Evolutionary conservation across 2,888 invertebrate species (phyloP).

Genomic region (Lampropteryx suffumata): DNA sequence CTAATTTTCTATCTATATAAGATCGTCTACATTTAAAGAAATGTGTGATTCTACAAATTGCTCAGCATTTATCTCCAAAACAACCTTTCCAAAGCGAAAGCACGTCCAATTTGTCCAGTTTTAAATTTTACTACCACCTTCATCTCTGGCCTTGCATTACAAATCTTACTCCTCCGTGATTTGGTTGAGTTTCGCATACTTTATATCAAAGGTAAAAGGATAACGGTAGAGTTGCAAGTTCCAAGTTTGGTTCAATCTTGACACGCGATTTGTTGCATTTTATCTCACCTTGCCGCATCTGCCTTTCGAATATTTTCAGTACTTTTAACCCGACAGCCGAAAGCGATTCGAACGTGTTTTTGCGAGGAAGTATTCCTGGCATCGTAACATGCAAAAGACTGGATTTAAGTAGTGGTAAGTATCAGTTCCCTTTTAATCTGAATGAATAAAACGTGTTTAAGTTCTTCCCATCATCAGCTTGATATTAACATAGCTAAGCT

Average conservation of each 20-base stretch:
- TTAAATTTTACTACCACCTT: conserved; percentile 20
- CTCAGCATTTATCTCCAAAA: conserved; percentile 21
- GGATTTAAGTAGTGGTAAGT: too few relatives aligned
- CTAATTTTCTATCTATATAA: too few relatives aligned
- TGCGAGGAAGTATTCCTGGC: too few relatives aligned
- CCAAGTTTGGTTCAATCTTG: conserved; percentile 66
- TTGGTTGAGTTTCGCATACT: conserved; percentile 20
- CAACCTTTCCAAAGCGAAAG: conserved; percentile 27
- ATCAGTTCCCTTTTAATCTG: too few relatives aligned
- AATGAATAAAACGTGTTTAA: too few relatives aligned
- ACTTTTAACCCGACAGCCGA: conserved; percentile 13
- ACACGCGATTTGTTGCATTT: conserved; percentile 73
- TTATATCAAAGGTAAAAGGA: conserved; percentile 32
- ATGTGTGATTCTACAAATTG: conserved; percentile 9
- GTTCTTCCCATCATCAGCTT: too few relatives aligned
- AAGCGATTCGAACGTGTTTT: too few relatives aligned
- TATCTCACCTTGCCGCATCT: conserved; percentile 45
- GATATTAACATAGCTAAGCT: too few relatives aligned
- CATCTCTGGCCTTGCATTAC: background rate
- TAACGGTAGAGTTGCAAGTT: conserved; percentile 63
- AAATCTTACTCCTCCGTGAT: conserved; percentile 8
- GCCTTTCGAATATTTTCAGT: conserved; percentile 23
- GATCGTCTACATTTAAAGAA: background rate
- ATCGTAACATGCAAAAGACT: too few relatives aligned
- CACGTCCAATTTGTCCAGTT: conserved; percentile 31